A percentile compares a stretch with the other conserved stretches of the same genome.
These are phyloP conservation scores for Agrilus mali DNA, from an alignment of 2,888 invertebrate species.

Conservation along the genomic window DNA sequence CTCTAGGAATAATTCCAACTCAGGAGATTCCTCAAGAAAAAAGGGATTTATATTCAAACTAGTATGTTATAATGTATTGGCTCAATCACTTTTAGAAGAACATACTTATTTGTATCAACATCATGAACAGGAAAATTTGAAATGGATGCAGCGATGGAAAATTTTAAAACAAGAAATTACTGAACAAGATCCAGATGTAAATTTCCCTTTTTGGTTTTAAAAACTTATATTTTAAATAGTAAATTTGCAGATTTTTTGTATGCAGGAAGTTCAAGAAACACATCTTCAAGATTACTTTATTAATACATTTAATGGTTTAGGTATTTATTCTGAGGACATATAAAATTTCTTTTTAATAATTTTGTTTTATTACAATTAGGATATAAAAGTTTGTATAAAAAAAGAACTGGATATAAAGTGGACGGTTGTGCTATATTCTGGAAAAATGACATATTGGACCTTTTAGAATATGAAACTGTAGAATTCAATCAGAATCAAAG, in stretches of 20 bases:
- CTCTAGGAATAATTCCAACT: too few relatives aligned
- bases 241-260: conserved; percentile 57
- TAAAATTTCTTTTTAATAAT: too few relatives aligned
- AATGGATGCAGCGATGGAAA: conserved; percentile 56
- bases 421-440: conserved; percentile 92
- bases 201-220: conserved; percentile 4
- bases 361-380: conserved; percentile 33
- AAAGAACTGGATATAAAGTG: conserved; percentile 61
- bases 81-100: conserved; percentile 64
- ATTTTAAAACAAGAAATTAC: conserved; percentile 46
- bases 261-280: conserved; percentile 84
- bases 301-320: conserved; percentile 22
- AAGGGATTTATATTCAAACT: conserved; percentile 46
- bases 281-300: conserved; percentile 36
- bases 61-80: conserved; percentile 79
- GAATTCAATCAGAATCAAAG: conserved; percentile 55
- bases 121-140: conserved; percentile 44
- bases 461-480: conserved; percentile 53
- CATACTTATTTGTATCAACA: conserved; percentile 61
- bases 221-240: conserved; percentile 1
- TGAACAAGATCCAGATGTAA: conserved; percentile 45
- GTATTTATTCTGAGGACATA: conserved; percentile 9
- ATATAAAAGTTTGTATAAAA: conserved; percentile 66
- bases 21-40: too few relatives aligned
- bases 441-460: conserved; percentile 49